Evolutionary conservation across 2,113 vertebrate genomes (phyloP).

Genomic region (Rattus rattus): DNA sequence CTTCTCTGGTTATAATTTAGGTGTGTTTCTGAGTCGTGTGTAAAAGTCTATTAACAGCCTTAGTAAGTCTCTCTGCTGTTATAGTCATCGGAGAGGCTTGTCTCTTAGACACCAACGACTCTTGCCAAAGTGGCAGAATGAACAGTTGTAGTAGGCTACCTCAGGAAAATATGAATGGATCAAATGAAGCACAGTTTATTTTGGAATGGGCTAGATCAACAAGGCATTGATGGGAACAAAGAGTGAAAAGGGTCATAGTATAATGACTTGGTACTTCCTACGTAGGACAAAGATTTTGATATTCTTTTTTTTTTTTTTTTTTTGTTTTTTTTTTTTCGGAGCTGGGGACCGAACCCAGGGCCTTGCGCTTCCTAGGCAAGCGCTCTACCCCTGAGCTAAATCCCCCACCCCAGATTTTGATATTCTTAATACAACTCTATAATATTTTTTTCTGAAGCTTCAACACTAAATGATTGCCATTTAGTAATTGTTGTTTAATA

Average conservation of each 20-base stretch:
- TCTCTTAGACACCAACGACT: slow-evolving; percentile 50
- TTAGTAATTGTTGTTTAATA: no score
- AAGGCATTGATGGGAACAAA: slow-evolving; percentile 26
- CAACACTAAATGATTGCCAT: not conserved
- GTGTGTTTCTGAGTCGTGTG: slow-evolving; percentile 50
- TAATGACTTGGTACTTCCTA: not conserved
- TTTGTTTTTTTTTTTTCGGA: no score
- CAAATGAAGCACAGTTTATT: slow-evolving; percentile 45
- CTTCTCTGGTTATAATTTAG: slow-evolving; percentile 60
- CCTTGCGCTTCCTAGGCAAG: no score
- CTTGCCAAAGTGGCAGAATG: slow-evolving; percentile 21
- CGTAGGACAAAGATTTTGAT: not conserved
- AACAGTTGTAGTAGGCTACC: slow-evolving; percentile 29
- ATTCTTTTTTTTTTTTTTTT: not conserved
- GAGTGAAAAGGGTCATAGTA: not conserved
- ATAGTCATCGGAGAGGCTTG: slow-evolving; percentile 32
- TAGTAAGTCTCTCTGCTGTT: slow-evolving; percentile 53
- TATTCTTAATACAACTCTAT: slow-evolving; percentile 16
- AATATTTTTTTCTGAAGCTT: slow-evolving; percentile 3
- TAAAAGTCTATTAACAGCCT: slow-evolving; percentile 66
- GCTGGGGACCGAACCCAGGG: no score
- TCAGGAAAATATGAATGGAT: slow-evolving; percentile 56
- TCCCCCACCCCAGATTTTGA: not conserved
- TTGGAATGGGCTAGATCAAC: slow-evolving; percentile 45
- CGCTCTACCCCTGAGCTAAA: no score